These are phyloP conservation scores for Colinus virginianus DNA, from an alignment of 2,113 vertebrate species.

Conservation along the genomic window DNA sequence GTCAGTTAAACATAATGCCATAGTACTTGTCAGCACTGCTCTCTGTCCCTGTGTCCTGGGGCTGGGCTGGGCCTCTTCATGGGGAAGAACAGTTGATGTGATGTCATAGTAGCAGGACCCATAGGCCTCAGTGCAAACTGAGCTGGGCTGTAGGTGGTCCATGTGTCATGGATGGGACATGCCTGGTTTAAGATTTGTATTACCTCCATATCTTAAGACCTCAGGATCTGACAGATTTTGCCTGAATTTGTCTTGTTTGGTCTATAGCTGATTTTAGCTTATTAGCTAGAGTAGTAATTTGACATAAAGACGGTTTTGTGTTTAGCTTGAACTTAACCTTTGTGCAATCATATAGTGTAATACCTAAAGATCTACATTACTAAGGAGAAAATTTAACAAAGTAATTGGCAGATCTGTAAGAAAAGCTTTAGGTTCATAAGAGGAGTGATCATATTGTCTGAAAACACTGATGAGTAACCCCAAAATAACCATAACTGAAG, in stretches of 20 bases:
- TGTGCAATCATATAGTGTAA: not conserved
- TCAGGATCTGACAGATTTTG: not conserved
- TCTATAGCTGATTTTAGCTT: not conserved
- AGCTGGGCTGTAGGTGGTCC: too few species aligned
- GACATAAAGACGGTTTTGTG: not conserved
- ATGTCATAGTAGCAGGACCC: too few species aligned
- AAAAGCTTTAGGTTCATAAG: not conserved
- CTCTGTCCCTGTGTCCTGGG: too few species aligned
- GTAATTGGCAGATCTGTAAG: accelerated
- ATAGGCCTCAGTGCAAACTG: too few species aligned
- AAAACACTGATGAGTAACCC: not conserved
- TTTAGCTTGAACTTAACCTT: conserved; percentile 10
- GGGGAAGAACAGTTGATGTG: too few species aligned
- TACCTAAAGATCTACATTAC: not conserved
- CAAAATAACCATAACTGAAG: not conserved
- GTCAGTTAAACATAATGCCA: too few species aligned
- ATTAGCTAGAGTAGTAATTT: not conserved
- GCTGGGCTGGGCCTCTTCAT: too few species aligned
- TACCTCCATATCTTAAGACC: not conserved
- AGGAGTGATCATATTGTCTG: not conserved
- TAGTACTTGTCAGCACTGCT: too few species aligned
- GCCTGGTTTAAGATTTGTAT: not conserved
- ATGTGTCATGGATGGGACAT: too few species aligned
- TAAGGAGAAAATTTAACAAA: not conserved
- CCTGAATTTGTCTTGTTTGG: not conserved